Evolutionary conservation across 2,113 vertebrate genomes (phyloP).

Genomic region (Sisor rabdophorus): DNA sequence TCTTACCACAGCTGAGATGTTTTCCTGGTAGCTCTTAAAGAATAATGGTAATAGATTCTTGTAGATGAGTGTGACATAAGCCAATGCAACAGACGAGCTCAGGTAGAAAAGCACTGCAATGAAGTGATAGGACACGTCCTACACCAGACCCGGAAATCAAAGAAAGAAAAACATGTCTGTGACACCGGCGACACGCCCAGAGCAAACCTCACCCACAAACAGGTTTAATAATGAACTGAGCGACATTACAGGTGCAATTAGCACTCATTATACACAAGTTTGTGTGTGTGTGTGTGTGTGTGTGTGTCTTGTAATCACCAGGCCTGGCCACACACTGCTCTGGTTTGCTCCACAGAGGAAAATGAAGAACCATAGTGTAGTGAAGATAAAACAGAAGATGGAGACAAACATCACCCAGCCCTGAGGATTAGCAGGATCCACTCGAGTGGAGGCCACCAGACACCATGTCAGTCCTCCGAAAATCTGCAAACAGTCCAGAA

Average conservation of each 20-base stretch:
- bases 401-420: conserved; percentile 84
- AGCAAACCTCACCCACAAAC: background rate
- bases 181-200: background rate
- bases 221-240: background rate
- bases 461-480: conserved; percentile 80
- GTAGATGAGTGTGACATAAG: conserved; percentile 9
- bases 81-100: conserved; percentile 70
- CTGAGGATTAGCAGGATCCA: conserved; percentile 42
- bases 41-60: rapidly evolving
- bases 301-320: conserved; percentile 65
- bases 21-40: conserved; percentile 59
- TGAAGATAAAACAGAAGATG: conserved; percentile 75
- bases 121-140: conserved; percentile 74
- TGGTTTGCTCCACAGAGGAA: conserved; percentile 69
- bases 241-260: background rate
- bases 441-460: conserved; percentile 67
- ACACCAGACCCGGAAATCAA: background rate
- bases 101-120: conserved; percentile 74
- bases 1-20: conserved; percentile 75
- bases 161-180: background rate
- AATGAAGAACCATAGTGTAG: conserved; percentile 67
- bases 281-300: conserved; percentile 3
- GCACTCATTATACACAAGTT: background rate
- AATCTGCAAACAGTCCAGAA: conserved; percentile 61
- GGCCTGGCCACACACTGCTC: conserved; percentile 66